Evolutionary conservation across 2,888 invertebrate species (phyloP).

Genomic region (Parnassius apollo): DNA sequence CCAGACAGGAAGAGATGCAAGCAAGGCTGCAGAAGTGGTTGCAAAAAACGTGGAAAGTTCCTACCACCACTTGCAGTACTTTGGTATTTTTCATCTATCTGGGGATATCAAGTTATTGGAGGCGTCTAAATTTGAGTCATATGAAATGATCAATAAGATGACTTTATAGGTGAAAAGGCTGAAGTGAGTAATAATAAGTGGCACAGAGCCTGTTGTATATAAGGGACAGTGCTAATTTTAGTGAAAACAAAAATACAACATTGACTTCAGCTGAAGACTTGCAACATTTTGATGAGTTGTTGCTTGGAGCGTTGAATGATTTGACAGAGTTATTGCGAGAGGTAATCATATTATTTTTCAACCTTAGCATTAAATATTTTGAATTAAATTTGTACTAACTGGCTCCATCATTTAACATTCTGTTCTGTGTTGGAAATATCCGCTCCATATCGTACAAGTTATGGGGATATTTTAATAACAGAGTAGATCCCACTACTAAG

Average conservation of each 20-base stretch:
- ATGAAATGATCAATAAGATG: conserved; percentile 49
- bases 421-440: too few species aligned
- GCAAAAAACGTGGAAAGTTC: conserved; percentile 71
- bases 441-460: too few species aligned
- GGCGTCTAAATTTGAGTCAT: conserved; percentile 35
- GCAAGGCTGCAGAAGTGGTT: conserved; percentile 74
- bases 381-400: too few species aligned
- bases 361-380: neutral
- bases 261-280: conserved; percentile 44
- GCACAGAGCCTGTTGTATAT: conserved; percentile 51
- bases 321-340: conserved; percentile 74
- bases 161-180: conserved; percentile 29
- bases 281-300: conserved; percentile 48
- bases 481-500: too few species aligned
- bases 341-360: conserved; percentile 46
- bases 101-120: conserved; percentile 38
- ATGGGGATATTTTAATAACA: too few species aligned
- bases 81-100: conserved; percentile 61
- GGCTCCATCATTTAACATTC: too few species aligned
- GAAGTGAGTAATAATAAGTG: conserved; percentile 45
- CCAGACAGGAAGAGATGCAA: conserved; percentile 63
- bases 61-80: conserved; percentile 79
- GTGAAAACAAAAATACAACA: conserved; percentile 52
- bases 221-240: conserved; percentile 52
- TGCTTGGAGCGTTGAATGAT: conserved; percentile 74